Evolutionary conservation across 2,888 invertebrate species (phyloP), one percentile per base, ranked within the genome.

Genomic region (Rhagonycha fulva): DNA sequence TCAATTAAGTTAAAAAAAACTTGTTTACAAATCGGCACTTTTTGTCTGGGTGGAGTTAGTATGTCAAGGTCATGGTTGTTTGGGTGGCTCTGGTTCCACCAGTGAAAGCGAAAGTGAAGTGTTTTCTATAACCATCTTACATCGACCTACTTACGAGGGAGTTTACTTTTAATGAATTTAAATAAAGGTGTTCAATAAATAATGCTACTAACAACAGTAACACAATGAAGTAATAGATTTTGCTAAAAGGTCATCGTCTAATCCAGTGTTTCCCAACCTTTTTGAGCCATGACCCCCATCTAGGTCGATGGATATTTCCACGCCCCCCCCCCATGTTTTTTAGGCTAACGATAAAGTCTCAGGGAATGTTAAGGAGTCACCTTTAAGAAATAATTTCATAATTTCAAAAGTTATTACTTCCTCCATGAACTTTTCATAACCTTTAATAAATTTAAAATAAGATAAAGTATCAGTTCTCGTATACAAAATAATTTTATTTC

Each of bases 71-170:
- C 76, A 71, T 63, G 71, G 74, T 66, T 70, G 70, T 60, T 70
- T 74, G 71, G 71, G 76, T 71, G 76, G 47, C 63, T 69, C 71
- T 71, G 74, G 69, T 68, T 69, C 67, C 23, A 24, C 47, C 62
- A 63, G 67, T 74, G 71, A 76, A 76, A 76, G 76, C 67, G 76
- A 74, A 32, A 76, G 76, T 76, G 76, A 76, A 76, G 68, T 71
- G 60, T 19, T 68, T 70, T 71, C 71, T 67, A 23, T 62, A 69
- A 47, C 68, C 26, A 69, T 63, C 63, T 70, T 70, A 69, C 70
- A 26, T 69, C 70, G 69, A 62, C 74, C 69, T 24, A 74, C 32
- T 74, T 70, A 47, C 47, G 47, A 47, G 47, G 47, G n/a, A 47
- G 47, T 47, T 47, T 47, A 47, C 47, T 47, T 47, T 47, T 47